These are phyloP conservation scores for Tipula confusa DNA, from an alignment of 2,888 invertebrate genomes.

Conservation along the genomic window DNA sequence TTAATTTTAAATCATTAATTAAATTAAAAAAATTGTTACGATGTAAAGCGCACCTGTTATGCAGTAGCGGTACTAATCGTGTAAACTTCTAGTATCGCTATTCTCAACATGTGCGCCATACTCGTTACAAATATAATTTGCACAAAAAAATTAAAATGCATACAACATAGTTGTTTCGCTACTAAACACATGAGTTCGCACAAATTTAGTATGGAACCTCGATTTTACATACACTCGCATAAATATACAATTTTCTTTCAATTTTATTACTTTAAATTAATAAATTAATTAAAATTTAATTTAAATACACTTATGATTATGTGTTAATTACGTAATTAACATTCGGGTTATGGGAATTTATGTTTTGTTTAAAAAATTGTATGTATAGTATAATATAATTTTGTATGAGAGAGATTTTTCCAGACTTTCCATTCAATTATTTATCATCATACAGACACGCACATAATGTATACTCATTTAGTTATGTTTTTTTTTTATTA, in stretches of 20 bases:
- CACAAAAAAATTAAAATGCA: background rate
- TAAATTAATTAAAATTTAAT: background rate
- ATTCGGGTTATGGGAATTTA: background rate
- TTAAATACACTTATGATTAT: background rate
- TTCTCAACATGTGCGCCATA: too few relatives aligned
- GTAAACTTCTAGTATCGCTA: too few relatives aligned
- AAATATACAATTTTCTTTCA: background rate
- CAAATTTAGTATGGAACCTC: background rate
- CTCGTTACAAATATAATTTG: background rate
- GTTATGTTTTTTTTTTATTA: background rate
- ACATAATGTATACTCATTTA: constrained; percentile 4
- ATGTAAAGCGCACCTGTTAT: too few relatives aligned
- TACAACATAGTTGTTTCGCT: background rate
- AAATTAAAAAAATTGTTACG: too few relatives aligned
- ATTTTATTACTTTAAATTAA: background rate
- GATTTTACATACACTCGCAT: background rate
- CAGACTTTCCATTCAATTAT: constrained; percentile 20
- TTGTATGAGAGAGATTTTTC: constrained; percentile 21
- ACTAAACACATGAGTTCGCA: background rate
- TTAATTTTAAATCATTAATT: background rate
- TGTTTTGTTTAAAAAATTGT: background rate
- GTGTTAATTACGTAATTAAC: background rate
- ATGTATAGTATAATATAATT: background rate
- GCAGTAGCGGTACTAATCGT: too few relatives aligned
- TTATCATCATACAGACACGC: background rate